phyloP scores from a whole-genome alignment of 2,113 vertebrate genomes.

The Pelecanoides urinatrix region DNA sequence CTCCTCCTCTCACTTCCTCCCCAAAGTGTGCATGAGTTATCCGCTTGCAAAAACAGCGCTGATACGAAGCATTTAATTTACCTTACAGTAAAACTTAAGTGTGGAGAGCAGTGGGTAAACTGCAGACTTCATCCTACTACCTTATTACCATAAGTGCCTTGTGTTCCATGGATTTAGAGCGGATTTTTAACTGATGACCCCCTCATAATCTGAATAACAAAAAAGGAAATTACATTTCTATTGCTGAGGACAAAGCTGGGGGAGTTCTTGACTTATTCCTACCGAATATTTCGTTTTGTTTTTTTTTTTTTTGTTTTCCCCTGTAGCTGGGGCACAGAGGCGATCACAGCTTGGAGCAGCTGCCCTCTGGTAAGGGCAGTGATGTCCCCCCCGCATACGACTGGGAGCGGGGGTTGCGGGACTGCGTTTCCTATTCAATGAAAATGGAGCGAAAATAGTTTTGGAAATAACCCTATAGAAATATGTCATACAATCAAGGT shows the following conservation, averaged over 20 bases:
- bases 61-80: neutral
- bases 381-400: no score
- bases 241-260: neutral
- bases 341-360: neutral
- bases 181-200: neutral
- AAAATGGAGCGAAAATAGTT: neutral
- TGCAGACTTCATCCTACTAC: neutral
- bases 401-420: fast-evolving
- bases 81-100: neutral
- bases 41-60: neutral
- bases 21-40: neutral
- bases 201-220: neutral
- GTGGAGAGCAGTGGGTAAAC: neutral
- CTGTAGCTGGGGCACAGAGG: neutral
- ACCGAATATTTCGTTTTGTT: neutral
- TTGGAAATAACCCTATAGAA: neutral
- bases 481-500: neutral
- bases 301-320: neutral
- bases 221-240: neutral
- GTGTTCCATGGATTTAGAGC: neutral
- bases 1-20: neutral
- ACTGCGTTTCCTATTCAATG: neutral
- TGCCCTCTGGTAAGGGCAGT: neutral
- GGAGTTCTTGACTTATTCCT: neutral
- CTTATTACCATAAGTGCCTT: neutral